These are phyloP conservation scores for Leptinotarsa rubiginosa DNA, from an alignment of 2,888 invertebrate genomes.

Conservation along the genomic window DNA sequence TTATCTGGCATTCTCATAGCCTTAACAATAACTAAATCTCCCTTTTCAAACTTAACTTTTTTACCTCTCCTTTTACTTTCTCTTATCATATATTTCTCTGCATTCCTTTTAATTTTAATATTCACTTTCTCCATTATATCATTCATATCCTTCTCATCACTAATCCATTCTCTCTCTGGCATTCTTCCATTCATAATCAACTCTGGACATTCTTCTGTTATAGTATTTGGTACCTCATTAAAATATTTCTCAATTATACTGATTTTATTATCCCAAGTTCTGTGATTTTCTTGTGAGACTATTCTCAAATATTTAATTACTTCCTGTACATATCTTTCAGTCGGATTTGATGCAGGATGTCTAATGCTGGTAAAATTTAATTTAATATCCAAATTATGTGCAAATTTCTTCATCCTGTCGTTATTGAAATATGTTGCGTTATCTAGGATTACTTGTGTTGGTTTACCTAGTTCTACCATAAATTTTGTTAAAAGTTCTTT, in stretches of 20 bases:
- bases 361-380: no score
- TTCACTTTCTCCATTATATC: conserved; percentile 17
- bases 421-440: conserved; percentile 7
- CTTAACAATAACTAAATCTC: conserved; percentile 23
- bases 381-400: not conserved
- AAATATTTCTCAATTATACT: conserved; percentile 19
- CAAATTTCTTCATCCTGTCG: not conserved
- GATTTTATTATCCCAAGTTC: conserved; percentile 20
- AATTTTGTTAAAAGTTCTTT: no score
- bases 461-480: no score
- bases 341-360: no score
- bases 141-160: not conserved
- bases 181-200: conserved; percentile 4
- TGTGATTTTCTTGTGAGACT: no score
- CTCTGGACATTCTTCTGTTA: conserved; percentile 18
- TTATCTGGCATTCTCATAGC: conserved; percentile 19
- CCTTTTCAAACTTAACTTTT: not conserved
- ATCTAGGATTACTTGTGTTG: not conserved
- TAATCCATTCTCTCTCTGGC: conserved; percentile 30
- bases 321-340: no score
- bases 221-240: conserved; percentile 22
- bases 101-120: conserved; percentile 8
- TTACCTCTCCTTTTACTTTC: not conserved
- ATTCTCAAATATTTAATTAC: no score
- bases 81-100: conserved; percentile 17